These are phyloP conservation scores for Griposia aprilina DNA, from an alignment of 2,888 invertebrate genomes.

Conservation along the genomic window DNA sequence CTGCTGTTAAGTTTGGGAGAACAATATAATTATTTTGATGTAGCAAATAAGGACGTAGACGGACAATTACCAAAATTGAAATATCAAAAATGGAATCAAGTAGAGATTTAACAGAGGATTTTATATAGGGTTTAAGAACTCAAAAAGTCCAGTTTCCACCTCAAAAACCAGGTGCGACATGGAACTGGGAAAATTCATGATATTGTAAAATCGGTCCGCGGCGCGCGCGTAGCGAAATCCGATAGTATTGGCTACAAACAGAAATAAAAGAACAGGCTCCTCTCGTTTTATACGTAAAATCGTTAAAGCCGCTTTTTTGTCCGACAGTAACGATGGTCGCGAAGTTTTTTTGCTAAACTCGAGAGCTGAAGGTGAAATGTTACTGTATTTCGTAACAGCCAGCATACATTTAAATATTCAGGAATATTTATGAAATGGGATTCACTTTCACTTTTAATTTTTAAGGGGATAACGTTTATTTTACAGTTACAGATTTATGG, in stretches of 20 bases:
- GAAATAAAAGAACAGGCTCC: conserved; percentile 67
- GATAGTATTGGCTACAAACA: conserved; percentile 71
- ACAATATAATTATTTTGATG: background rate
- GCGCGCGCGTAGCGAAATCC: conserved; percentile 70
- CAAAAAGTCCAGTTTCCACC: conserved; percentile 67
- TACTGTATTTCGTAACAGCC: conserved; percentile 56
- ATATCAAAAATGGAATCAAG: conserved; percentile 22
- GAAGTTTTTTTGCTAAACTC: conserved; percentile 61
- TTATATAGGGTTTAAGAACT: conserved; percentile 47
- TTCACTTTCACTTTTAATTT: conserved; percentile 48
- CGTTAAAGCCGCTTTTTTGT: conserved; percentile 67
- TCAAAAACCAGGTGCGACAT: conserved; percentile 68
- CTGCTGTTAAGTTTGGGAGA: background rate
- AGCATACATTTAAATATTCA: conserved; percentile 53
- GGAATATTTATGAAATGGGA: conserved; percentile 39
- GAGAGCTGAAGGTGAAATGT: conserved; percentile 60
- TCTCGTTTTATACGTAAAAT: conserved; percentile 69
- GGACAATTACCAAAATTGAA: conserved; percentile 1
- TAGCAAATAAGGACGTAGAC: background rate
- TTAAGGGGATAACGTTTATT: conserved; percentile 13
- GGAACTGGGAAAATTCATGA: conserved; percentile 66
- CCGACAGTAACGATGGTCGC: conserved; percentile 57
- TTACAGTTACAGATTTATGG: conserved; percentile 8
- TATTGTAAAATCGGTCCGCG: conserved; percentile 71
- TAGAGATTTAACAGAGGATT: conserved; percentile 24